These are phyloP conservation scores for Drosophila cognata DNA, from an alignment of 2,888 invertebrate genomes.

Conservation along the genomic window DNA sequence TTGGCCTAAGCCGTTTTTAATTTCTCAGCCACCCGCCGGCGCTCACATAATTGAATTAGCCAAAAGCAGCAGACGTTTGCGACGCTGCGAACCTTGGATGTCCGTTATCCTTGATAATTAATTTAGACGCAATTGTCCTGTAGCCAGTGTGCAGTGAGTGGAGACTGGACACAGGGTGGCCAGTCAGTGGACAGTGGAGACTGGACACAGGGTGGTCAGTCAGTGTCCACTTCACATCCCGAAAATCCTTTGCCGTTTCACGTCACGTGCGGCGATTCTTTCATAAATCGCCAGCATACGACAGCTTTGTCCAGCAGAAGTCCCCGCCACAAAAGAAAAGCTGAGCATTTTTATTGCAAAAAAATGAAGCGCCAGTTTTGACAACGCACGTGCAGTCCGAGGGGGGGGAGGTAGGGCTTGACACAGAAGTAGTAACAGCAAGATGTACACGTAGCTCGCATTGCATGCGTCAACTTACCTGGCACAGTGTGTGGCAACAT, in stretches of 20 bases:
- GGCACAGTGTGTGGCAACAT: slow-evolving; percentile 37
- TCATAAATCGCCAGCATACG: slow-evolving; percentile 72
- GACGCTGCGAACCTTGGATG: background rate
- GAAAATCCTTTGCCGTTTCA: slow-evolving; percentile 67
- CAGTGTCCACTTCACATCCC: slow-evolving; percentile 9
- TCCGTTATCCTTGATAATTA: slow-evolving; percentile 79
- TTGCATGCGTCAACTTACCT: slow-evolving; percentile 59
- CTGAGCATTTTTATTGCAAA: slow-evolving; percentile 54
- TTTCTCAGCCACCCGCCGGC: slow-evolving; percentile 54
- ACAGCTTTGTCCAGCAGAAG: slow-evolving; percentile 62
- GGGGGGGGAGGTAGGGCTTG: background rate
- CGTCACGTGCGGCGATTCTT: slow-evolving; percentile 73
- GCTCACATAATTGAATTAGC: slow-evolving; percentile 77
- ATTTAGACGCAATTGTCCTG: slow-evolving; percentile 76
- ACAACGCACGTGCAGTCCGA: slow-evolving; percentile 69
- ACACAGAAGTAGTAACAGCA: background rate
- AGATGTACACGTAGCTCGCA: slow-evolving; percentile 51
- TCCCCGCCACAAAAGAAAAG: slow-evolving; percentile 25
- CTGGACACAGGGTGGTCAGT: no score
- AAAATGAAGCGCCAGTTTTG: slow-evolving; percentile 72
- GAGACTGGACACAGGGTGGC: background rate
- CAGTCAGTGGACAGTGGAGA: background rate
- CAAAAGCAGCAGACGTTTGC: slow-evolving; percentile 41
- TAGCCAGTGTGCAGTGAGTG: slow-evolving; percentile 19
- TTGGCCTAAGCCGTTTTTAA: slow-evolving; percentile 80